Evolutionary conservation across 2,888 invertebrate species (phyloP).

Genomic region (Andrena haemorrhoa): DNA sequence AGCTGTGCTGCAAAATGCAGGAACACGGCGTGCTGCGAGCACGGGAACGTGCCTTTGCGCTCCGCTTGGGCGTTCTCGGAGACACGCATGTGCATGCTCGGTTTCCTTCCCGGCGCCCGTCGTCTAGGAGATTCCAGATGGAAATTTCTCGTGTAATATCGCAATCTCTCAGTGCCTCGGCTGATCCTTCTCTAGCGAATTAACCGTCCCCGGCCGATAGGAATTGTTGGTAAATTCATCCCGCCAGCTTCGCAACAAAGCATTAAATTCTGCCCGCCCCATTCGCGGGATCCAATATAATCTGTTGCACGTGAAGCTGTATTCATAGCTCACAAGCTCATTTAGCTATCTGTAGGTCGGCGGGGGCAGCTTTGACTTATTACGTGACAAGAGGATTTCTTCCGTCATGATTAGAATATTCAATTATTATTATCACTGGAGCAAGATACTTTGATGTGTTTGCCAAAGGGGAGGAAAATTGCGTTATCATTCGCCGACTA

Average conservation of each 20-base stretch:
- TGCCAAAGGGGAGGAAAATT: too few species aligned
- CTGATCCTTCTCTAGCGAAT: conserved; percentile 25
- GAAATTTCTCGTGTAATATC: conserved; percentile 47
- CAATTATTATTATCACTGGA: neutral
- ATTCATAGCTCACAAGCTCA: neutral
- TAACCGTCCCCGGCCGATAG: conserved; percentile 26
- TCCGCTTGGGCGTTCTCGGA: neutral
- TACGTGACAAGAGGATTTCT: neutral
- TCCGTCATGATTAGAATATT: neutral
- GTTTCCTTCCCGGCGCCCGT: conserved; percentile 7
- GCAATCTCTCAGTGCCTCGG: conserved; percentile 11
- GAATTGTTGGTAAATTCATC: conserved; percentile 39
- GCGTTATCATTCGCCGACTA: too few species aligned
- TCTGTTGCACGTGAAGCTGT: neutral
- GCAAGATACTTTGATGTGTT: too few species aligned
- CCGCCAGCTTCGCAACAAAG: neutral
- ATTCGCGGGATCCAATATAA: neutral
- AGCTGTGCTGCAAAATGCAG: conserved; percentile 21
- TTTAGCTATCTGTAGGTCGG: neutral
- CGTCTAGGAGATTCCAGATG: conserved; percentile 28
- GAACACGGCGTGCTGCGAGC: neutral
- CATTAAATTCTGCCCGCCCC: neutral
- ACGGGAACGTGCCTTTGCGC: conserved; percentile 22
- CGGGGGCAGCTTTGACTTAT: neutral
- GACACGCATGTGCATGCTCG: conserved; percentile 22